A percentile compares a stretch with the other conserved stretches of the same genome.
Conservation (phyloP, 2,113 vertebrate species). For the Gopherus evgoodei region DNA sequence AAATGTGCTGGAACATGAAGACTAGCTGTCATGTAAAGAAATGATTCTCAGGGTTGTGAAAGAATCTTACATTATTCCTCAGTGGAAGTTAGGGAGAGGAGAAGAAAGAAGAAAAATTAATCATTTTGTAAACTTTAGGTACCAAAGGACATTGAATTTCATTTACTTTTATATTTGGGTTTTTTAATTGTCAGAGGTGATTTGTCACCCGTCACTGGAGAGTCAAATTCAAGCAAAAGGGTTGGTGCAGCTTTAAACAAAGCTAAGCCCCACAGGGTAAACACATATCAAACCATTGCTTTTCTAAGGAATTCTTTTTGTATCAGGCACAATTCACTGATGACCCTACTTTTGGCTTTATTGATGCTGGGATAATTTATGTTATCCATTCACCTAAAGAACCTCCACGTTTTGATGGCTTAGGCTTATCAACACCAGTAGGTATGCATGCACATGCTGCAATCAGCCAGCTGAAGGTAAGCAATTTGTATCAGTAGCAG, state of each 20-base stretch:
- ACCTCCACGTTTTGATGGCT: slow-evolving; percentile 77
- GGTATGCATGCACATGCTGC: slow-evolving; percentile 74
- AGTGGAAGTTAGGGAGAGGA: neutral
- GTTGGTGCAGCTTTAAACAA: neutral
- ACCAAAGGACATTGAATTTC: neutral
- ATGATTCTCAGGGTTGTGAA: neutral
- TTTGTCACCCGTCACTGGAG: neutral
- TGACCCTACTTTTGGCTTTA: slow-evolving; percentile 74
- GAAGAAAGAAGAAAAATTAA: neutral
- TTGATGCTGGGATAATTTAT: slow-evolving; percentile 79
- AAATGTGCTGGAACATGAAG: neutral
- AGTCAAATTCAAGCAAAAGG: neutral
- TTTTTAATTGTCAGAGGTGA: neutral
- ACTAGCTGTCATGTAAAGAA: neutral
- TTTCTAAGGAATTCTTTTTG: neutral
- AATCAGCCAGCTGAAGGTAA: slow-evolving; percentile 82
- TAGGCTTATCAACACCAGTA: slow-evolving; percentile 75
- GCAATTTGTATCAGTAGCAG: neutral
- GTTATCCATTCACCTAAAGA: slow-evolving; percentile 78
- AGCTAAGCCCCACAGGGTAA: neutral
- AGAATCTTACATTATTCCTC: neutral
- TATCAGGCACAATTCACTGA: slow-evolving; percentile 79
- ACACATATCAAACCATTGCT: neutral
- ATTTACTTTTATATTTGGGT: neutral
- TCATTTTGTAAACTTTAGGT: neutral